Evolutionary conservation across 2,113 vertebrate species (phyloP).

Genomic region (Mormyrus iriodes): DNA sequence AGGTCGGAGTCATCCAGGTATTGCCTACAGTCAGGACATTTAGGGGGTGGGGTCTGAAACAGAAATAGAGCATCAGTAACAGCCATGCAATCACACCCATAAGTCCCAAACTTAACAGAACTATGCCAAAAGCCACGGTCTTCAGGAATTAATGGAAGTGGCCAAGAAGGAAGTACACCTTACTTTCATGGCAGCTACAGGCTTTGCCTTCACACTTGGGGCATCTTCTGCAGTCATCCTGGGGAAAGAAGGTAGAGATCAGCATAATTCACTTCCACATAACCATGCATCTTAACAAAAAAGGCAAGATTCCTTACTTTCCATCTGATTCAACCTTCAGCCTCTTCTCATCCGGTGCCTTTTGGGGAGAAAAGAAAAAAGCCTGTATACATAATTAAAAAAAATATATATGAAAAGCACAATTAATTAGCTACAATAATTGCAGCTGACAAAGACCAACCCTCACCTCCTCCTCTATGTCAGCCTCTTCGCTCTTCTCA

Average conservation of each 20-base stretch:
- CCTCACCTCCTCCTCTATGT: conserved; percentile 50
- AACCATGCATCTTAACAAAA: background rate
- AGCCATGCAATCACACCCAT: background rate
- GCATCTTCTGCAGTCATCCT: conserved; percentile 60
- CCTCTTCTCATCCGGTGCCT: conserved; percentile 78
- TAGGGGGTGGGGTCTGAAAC: conserved; percentile 70
- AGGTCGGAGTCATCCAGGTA: conserved; percentile 88
- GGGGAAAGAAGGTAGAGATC: background rate
- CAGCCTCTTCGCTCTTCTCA: conserved; percentile 42
- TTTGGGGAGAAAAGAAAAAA: background rate
- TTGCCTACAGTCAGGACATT: conserved; percentile 82
- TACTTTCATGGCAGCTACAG: conserved; percentile 67
- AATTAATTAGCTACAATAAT: too few species aligned
- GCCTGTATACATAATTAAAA: background rate
- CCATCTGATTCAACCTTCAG: conserved; percentile 70
- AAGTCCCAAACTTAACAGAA: background rate
- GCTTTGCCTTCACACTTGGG: conserved; percentile 53
- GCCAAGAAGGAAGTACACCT: background rate
- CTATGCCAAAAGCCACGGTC: background rate
- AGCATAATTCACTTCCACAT: background rate
- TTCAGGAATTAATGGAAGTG: background rate
- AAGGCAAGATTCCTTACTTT: conserved; percentile 55
- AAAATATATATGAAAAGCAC: background rate
- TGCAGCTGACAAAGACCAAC: background rate
- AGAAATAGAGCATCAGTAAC: background rate